A percentile compares a stretch with the other conserved stretches of the same genome.
phyloP scores from a whole-genome alignment of 1,140 invertebrate species.

The Meteorus sp. region DNA sequence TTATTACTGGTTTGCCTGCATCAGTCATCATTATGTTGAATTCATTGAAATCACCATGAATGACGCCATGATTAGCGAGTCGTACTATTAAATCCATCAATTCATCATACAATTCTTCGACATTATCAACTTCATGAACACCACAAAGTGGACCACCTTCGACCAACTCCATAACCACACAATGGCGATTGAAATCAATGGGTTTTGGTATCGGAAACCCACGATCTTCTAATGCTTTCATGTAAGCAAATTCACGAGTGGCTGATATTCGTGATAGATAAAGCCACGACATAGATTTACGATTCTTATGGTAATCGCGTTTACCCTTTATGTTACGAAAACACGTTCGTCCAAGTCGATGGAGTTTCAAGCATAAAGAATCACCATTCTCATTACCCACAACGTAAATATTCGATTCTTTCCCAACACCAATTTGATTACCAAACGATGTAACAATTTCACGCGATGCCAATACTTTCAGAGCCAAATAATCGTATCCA shows the following conservation, averaged over 20 bases:
- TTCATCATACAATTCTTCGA: constrained; percentile 86
- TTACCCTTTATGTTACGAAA: constrained; percentile 97
- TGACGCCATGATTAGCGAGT: constrained; percentile 91
- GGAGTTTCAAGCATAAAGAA: constrained; percentile 86
- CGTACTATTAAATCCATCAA: constrained; percentile 93
- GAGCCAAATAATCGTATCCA: constrained; percentile 96
- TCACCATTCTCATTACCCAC: constrained; percentile 78
- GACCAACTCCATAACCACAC: constrained; percentile 94
- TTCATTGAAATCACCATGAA: constrained; percentile 99
- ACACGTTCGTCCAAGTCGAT: constrained; percentile 91
- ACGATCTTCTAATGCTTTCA: constrained; percentile 90
- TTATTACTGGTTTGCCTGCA: constrained; percentile 82
- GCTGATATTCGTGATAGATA: constrained; percentile 97
- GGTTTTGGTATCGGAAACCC: constrained; percentile 95
- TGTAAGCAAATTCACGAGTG: constrained; percentile 97
- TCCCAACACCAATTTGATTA: constrained; percentile 98
- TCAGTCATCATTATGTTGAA: constrained; percentile 94
- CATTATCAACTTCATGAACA: constrained; percentile 76
- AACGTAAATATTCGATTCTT: constrained; percentile 94
- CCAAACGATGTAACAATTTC: constrained; percentile 86
- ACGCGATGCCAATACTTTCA: constrained; percentile 83
- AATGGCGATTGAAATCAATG: constrained; percentile 94
- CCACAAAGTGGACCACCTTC: constrained; percentile 79
- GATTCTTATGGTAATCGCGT: constrained; percentile 93
- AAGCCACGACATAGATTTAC: constrained; percentile 90